Conservation (phyloP, 2,113 vertebrate genomes). For the Nyctereutes procyonoides region DNA sequence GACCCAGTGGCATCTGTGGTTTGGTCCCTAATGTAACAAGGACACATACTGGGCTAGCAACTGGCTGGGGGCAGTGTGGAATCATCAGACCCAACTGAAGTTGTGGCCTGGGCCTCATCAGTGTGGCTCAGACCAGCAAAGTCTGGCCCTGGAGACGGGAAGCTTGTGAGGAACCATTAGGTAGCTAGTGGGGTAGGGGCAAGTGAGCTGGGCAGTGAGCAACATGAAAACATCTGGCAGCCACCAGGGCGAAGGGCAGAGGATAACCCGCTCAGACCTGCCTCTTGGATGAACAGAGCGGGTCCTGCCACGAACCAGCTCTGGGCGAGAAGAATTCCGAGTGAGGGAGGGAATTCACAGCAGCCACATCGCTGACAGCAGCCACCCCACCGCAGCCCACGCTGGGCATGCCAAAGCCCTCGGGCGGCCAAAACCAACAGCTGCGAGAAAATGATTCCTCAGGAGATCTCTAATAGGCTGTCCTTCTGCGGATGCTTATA, state of each 20-base stretch:
- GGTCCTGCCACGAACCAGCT: no score
- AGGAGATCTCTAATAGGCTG: not conserved
- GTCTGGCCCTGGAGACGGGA: not conserved
- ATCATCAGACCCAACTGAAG: not conserved
- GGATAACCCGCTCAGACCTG: not conserved
- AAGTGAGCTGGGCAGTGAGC: not conserved
- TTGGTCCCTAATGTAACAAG: not conserved
- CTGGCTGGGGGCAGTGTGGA: not conserved
- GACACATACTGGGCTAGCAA: no score
- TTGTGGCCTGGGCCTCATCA: not conserved
- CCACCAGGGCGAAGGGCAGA: not conserved
- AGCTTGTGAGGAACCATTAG: not conserved
- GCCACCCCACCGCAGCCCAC: not conserved
- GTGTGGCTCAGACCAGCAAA: not conserved
- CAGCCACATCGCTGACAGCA: not conserved
- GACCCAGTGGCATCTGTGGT: not conserved
- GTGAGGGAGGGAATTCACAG: not conserved
- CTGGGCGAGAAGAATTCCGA: not conserved
- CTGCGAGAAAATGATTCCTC: not conserved
- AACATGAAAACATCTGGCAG: not conserved
- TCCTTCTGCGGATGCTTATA: not conserved
- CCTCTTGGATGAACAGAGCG: no score
- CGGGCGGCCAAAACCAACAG: conserved; percentile 23
- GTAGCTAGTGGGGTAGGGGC: not conserved
- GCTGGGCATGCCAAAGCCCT: not conserved